These are phyloP conservation scores for Peromyscus nudipes DNA, from an alignment of 2,797 vertebrate genomes.

Conservation along the genomic window DNA sequence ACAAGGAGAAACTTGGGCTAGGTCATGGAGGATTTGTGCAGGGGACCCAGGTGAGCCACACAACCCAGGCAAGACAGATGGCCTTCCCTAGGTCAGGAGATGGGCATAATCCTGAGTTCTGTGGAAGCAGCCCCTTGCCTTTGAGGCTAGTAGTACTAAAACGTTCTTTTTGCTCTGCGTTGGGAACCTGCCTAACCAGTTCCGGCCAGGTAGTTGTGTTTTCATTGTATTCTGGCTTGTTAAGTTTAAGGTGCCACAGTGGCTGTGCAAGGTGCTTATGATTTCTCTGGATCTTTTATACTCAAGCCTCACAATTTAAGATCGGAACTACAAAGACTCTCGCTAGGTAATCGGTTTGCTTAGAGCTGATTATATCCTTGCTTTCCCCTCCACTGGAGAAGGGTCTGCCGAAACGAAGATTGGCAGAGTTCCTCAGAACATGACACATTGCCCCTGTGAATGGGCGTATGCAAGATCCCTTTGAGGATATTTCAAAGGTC, in stretches of 20 bases:
- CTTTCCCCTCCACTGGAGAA: slow-evolving; percentile 31
- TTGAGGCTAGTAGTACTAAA: slow-evolving; percentile 39
- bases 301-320: slow-evolving; percentile 33
- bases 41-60: neutral
- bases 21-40: neutral
- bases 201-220: slow-evolving; percentile 38
- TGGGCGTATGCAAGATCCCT: neutral
- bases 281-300: slow-evolving; percentile 50
- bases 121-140: slow-evolving; percentile 23
- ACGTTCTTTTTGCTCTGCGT: slow-evolving; percentile 63
- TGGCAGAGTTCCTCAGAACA: neutral
- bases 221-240: slow-evolving; percentile 35
- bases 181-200: slow-evolving; percentile 64
- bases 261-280: slow-evolving; percentile 48
- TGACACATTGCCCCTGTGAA: neutral
- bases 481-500: slow-evolving; percentile 50
- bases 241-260: neutral
- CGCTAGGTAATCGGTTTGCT: slow-evolving; percentile 62
- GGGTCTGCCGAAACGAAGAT: slow-evolving; percentile 39
- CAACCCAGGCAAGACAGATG: neutral
- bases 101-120: neutral
- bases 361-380: slow-evolving; percentile 42
- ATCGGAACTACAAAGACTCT: slow-evolving; percentile 52
- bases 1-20: neutral
- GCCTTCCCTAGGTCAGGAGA: neutral